Evolutionary conservation across 1,140 invertebrate genomes (phyloP).

Genomic region (Nymphalis io): DNA sequence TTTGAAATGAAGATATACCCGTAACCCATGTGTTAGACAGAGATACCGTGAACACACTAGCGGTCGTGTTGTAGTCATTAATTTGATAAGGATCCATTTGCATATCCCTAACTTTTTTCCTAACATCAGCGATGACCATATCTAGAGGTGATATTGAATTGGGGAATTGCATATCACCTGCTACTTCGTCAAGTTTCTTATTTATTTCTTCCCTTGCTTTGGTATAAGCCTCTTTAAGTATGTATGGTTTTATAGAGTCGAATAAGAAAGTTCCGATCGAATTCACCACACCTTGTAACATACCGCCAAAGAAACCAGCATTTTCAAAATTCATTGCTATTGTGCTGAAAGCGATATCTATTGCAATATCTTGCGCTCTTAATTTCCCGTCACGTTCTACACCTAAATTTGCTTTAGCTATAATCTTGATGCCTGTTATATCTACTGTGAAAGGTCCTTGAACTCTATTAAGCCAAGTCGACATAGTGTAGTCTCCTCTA

Average conservation of each 20-base stretch:
- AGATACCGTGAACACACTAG: constrained; percentile 85
- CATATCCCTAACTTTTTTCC: constrained; percentile 86
- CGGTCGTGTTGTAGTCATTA: constrained; percentile 85
- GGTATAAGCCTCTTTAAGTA: constrained; percentile 88
- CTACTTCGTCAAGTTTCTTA: constrained; percentile 84
- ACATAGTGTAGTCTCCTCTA: constrained; percentile 88
- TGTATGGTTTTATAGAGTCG: constrained; percentile 91
- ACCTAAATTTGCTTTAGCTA: constrained; percentile 84
- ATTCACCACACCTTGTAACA: constrained; percentile 90
- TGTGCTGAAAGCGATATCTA: constrained; percentile 89
- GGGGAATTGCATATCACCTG: constrained; percentile 86
- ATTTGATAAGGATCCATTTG: constrained; percentile 88
- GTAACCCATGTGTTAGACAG: constrained; percentile 88
- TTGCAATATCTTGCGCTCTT: constrained; percentile 87
- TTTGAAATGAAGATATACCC: constrained; percentile 89
- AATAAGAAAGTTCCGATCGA: constrained; percentile 90
- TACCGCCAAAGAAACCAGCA: constrained; percentile 86
- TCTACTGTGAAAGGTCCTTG: constrained; percentile 89
- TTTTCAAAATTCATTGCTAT: constrained; percentile 91
- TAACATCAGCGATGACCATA: constrained; percentile 87
- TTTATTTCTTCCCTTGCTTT: constrained; percentile 85
- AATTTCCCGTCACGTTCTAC: constrained; percentile 88
- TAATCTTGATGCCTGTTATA: constrained; percentile 85
- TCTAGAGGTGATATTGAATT: constrained; percentile 93
- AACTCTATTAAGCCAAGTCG: constrained; percentile 85